Evolutionary conservation across 2,888 invertebrate species (phyloP).

Genomic region (Mythimna impura): DNA sequence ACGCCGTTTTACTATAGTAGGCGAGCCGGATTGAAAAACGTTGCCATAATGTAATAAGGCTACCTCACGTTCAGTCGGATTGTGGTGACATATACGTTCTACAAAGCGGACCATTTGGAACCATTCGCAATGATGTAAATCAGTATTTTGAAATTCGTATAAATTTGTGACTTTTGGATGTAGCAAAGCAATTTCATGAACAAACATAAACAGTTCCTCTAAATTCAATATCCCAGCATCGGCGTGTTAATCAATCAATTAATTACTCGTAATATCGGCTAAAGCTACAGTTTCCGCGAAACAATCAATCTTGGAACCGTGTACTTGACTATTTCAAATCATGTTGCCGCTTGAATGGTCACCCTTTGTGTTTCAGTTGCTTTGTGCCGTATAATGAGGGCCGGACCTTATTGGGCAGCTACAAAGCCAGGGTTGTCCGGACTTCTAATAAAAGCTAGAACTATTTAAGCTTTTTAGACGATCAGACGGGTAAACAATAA

Average conservation of each 20-base stretch:
- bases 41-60: too few relatives aligned
- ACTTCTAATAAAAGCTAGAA: not conserved
- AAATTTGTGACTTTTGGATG: too few relatives aligned
- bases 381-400: conserved; percentile 1
- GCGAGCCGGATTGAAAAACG: too few relatives aligned
- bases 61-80: too few relatives aligned
- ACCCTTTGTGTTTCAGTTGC: conserved; percentile 22
- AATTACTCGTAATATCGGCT: conserved; percentile 23
- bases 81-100: too few relatives aligned
- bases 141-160: too few relatives aligned
- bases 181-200: conserved; percentile 9
- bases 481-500: too few relatives aligned
- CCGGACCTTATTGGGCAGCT: not conserved
- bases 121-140: too few relatives aligned
- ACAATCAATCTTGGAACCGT: conserved; percentile 24
- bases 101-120: too few relatives aligned
- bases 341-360: conserved; percentile 25
- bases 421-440: not conserved
- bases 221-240: conserved; percentile 23
- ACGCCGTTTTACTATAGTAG: too few relatives aligned
- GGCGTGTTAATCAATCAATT: conserved; percentile 38
- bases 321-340: conserved; percentile 23
- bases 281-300: conserved; percentile 26
- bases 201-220: conserved; percentile 22
- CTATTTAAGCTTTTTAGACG: too few relatives aligned